phyloP scores from a whole-genome alignment of 1,140 invertebrate species.

The Araneus ventricosus region DNA sequence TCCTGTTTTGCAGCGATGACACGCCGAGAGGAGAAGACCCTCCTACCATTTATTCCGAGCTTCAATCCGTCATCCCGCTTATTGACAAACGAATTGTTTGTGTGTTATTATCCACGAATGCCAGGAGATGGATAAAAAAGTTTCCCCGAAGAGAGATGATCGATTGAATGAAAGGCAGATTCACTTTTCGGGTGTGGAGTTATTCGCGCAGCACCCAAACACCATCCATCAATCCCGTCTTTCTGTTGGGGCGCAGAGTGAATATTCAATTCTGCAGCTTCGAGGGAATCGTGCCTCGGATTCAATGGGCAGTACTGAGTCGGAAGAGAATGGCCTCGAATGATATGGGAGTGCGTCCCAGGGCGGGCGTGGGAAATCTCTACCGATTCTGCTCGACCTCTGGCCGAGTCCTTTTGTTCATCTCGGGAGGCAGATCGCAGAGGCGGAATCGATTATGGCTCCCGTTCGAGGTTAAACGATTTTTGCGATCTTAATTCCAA shows the following conservation, averaged over 20 bases:
- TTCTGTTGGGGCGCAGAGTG: background rate
- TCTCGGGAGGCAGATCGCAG: background rate
- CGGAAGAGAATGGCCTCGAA: background rate
- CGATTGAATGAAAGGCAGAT: background rate
- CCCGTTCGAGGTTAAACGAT: conserved; percentile 32
- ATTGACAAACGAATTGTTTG: background rate
- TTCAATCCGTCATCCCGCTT: background rate
- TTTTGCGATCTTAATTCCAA: background rate
- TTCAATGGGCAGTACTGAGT: background rate
- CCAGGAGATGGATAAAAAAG: background rate
- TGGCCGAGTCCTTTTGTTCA: conserved; percentile 33
- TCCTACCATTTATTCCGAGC: background rate
- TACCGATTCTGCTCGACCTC: background rate
- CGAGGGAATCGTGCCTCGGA: background rate
- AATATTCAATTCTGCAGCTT: background rate
- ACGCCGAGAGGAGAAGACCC: too few species aligned
- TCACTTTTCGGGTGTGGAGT: background rate
- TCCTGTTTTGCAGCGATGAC: too few species aligned
- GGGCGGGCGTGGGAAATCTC: conserved; percentile 39
- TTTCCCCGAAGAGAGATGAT: background rate
- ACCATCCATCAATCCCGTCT: background rate
- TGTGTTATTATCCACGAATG: background rate
- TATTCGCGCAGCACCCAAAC: background rate
- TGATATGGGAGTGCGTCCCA: background rate
- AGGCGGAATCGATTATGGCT: conserved; percentile 23